Conservation (phyloP, 2,113 vertebrate genomes). For the Echinops telfairi region DNA sequence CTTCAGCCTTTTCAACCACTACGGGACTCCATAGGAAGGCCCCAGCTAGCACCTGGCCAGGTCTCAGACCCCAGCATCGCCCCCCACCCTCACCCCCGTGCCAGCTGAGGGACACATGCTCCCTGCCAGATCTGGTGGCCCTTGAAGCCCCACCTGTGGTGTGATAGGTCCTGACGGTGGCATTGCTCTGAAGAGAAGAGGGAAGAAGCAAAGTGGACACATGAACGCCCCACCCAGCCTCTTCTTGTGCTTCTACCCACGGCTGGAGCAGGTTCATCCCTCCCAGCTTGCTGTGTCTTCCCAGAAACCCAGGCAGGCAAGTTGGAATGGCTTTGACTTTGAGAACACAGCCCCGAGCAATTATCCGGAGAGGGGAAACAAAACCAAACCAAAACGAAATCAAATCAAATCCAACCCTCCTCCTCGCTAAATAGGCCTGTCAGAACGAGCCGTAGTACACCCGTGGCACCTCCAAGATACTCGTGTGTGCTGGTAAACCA, state of each 20-base stretch:
- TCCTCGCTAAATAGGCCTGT: constrained; percentile 89
- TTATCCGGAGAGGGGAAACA: constrained; percentile 82
- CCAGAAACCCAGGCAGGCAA: constrained; percentile 85
- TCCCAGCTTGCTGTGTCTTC: constrained; percentile 76
- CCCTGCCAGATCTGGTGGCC: neutral
- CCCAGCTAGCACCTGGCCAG: neutral
- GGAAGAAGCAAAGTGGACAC: neutral
- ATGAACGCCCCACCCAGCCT: neutral
- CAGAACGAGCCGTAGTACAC: constrained; percentile 80
- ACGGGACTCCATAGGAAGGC: neutral
- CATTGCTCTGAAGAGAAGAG: neutral
- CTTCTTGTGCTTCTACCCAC: constrained; percentile 74
- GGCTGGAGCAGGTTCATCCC: constrained; percentile 86
- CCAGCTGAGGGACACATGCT: neutral
- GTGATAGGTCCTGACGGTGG: neutral
- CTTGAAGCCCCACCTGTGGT: neutral
- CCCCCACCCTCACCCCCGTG: fast-evolving
- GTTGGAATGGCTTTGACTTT: constrained; percentile 88
- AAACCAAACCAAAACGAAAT: no score
- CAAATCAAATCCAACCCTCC: constrained; percentile 64
- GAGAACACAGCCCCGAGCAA: constrained; percentile 87
- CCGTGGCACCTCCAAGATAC: constrained; percentile 70
- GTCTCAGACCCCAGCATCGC: neutral
- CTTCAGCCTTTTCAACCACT: neutral
- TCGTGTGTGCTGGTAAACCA: constrained; percentile 81